Percentiles rank a stretch among this genome's conserved stretches.
These are phyloP conservation scores for Aphodius sticticus DNA, from an alignment of 2,888 invertebrate species.

Conservation along the genomic window DNA sequence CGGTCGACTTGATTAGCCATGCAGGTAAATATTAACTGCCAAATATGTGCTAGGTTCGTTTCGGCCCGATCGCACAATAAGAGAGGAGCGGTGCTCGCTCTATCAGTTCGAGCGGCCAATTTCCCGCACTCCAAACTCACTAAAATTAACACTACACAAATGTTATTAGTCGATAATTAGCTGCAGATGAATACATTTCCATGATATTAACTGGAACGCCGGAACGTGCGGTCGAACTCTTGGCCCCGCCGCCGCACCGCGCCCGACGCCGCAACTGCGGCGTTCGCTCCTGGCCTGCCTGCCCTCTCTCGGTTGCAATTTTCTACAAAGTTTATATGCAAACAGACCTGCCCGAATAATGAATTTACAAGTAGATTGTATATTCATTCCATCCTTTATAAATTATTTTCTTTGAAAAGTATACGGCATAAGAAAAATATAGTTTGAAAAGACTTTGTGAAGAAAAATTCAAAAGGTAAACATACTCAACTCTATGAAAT, in stretches of 20 bases:
- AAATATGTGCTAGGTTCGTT: neutral
- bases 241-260: too few relatives aligned
- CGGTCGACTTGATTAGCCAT: neutral
- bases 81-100: too few relatives aligned
- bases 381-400: neutral
- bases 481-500: too few relatives aligned
- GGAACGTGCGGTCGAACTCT: neutral
- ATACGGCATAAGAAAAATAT: neutral
- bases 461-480: too few relatives aligned
- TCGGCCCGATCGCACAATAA: too few relatives aligned
- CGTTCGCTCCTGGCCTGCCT: neutral
- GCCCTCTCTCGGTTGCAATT: neutral
- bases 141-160: neutral
- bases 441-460: too few relatives aligned
- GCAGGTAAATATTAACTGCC: neutral
- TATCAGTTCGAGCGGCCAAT: neutral
- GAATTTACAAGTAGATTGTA: slow-evolving; percentile 4
- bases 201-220: neutral
- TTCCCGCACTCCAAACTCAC: neutral
- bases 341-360: neutral
- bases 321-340: neutral
- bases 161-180: slow-evolving; percentile 4
- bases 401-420: neutral
- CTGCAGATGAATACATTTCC: slow-evolving; percentile 4
- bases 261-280: too few relatives aligned